phyloP scores from a whole-genome alignment of 2,797 vertebrate genomes.

The Florisuga fusca region DNA sequence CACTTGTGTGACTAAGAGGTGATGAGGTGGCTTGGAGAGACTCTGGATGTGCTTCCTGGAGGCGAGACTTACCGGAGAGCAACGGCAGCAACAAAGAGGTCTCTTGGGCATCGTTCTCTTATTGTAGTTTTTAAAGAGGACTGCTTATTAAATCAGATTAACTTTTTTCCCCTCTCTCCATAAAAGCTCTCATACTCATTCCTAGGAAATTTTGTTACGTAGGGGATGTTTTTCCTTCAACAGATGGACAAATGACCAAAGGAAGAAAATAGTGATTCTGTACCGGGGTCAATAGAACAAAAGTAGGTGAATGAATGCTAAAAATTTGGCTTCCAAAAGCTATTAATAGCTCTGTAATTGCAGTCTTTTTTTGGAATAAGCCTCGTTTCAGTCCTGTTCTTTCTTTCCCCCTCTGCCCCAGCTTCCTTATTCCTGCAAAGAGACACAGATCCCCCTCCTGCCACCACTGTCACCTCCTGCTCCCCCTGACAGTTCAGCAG shows the following conservation, averaged over 20 bases:
- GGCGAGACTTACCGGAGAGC: not conserved
- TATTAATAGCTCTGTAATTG: constrained; percentile 32
- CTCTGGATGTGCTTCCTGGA: not conserved
- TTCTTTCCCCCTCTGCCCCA: not conserved
- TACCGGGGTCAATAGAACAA: not conserved
- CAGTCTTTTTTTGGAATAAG: constrained; percentile 29
- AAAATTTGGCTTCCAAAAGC: constrained; percentile 9
- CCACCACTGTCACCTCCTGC: not conserved
- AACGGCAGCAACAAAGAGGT: not conserved
- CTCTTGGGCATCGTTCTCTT: not conserved
- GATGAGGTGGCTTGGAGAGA: not conserved
- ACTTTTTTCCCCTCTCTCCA: not conserved
- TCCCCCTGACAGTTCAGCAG: not conserved
- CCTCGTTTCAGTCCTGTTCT: not conserved
- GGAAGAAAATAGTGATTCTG: not conserved
- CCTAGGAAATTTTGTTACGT: not conserved
- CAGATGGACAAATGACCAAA: not conserved
- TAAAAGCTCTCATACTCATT: not conserved
- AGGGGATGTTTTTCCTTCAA: not conserved
- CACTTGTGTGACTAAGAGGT: constrained; percentile 15
- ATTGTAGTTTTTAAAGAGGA: not conserved
- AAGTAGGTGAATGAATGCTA: constrained; percentile 37
- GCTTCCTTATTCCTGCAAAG: not conserved
- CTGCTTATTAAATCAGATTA: not conserved
- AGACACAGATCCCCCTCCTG: not conserved